Evolutionary conservation across 2,797 vertebrate species (phyloP).

Genomic region (Cercopithecus diana): DNA sequence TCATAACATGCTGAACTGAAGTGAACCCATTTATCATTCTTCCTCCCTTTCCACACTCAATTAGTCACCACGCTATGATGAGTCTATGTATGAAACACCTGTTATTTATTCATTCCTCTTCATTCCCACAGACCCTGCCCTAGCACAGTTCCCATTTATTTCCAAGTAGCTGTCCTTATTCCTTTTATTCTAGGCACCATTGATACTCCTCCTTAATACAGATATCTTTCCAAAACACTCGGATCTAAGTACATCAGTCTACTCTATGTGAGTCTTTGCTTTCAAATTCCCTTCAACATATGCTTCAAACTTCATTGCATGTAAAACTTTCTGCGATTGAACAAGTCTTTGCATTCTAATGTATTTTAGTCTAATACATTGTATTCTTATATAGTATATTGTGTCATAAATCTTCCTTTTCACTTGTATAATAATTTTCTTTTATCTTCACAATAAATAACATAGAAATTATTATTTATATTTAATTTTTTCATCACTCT

Average conservation of each 20-base stretch:
- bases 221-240: neutral
- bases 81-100: neutral
- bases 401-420: neutral
- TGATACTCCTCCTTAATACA: neutral
- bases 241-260: neutral
- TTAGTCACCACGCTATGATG: neutral
- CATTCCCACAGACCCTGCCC: neutral
- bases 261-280: neutral
- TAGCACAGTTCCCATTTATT: neutral
- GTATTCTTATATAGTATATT: neutral
- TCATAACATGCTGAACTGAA: neutral
- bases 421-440: neutral
- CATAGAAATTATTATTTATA: neutral
- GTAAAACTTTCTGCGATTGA: neutral
- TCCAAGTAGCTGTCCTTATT: neutral
- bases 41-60: neutral
- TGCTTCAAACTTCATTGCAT: neutral
- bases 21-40: neutral
- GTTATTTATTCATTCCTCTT: neutral
- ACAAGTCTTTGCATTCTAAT: neutral
- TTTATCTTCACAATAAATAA: neutral
- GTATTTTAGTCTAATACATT: neutral
- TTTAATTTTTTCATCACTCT: neutral
- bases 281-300: neutral
- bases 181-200: neutral